Base-by-base conservation (phyloP, 2,888 invertebrate genomes). In the Patella pellucida region DNA sequence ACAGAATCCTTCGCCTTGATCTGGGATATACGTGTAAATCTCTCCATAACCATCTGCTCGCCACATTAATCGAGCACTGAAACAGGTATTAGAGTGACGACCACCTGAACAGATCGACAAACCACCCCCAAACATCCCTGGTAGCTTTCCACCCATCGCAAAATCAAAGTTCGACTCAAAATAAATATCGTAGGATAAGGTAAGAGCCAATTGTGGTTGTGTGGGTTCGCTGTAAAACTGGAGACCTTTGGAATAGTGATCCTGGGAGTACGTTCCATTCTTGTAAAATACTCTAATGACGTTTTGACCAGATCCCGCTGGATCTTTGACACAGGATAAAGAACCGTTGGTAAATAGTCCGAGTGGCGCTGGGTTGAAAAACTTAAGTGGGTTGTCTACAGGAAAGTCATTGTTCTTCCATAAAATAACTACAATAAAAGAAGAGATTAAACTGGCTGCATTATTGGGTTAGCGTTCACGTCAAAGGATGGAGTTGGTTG, bases 31-130 rank as follows among this genome's bases (percentile, higher is more conserved):
- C 23, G 80, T 72, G 71, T 86, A 84, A 4, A 85, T 82, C 71
- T 84, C 85, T 3, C 83, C 83, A 23, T 81, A 81, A 11, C 85
- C 85, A 11, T 79, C 31, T 23, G 71, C 54, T 1, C 85, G 72
- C 83, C 83, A 86, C 85, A 86, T 86, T n/a, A 83, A 78, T 15
- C 85, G 71, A 11, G 83, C 83, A 14, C 84, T 83, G 70, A 86
- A 83, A 69, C 85, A 86, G 19, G 78, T 76, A n/a, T 81, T 76
- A 5, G 82, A 73, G 16, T 77, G 75, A 11, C 80, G 73, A 11
- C 84, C 84, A 3, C 84, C 83, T 11, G 83, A 85, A 56, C 84
- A 85, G 16, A 76, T 78, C 16, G 77, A 77, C 1, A 68, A 68
- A 1, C 83, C 82, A 16, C 72, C 72, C 27, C 72, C 85, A 52